phyloP scores from a whole-genome alignment of 1,140 invertebrate genomes.

The Popillia japonica region DNA sequence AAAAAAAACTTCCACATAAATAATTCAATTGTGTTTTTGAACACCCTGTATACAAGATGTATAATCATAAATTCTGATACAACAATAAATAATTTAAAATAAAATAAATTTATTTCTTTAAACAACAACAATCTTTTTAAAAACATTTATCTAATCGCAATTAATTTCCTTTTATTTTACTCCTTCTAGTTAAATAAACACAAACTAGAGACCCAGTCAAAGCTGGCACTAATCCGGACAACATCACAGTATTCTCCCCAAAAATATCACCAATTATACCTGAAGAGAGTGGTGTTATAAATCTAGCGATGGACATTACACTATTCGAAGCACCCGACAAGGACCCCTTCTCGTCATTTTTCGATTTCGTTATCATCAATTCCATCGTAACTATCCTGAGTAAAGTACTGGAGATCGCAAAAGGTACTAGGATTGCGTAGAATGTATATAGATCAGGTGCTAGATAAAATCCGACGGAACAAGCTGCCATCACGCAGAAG shows the following conservation, averaged over 20 bases:
- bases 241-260: slow-evolving; percentile 40
- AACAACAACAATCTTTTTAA: no score
- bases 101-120: no score
- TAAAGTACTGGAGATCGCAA: slow-evolving; percentile 64
- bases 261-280: slow-evolving; percentile 61
- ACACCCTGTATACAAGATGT: no score
- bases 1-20: no score
- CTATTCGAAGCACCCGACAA: slow-evolving; percentile 66
- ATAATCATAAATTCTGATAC: no score
- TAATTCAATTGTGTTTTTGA: no score
- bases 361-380: slow-evolving; percentile 64
- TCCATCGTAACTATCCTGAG: slow-evolving; percentile 58
- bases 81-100: no score
- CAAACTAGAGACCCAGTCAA: slow-evolving; percentile 44
- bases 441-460: slow-evolving; percentile 39
- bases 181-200: slow-evolving; percentile 26
- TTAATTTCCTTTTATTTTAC: slow-evolving; percentile 21
- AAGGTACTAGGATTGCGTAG: slow-evolving; percentile 40
- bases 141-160: not conserved
- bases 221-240: slow-evolving; percentile 40
- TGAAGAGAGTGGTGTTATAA: slow-evolving; percentile 63
- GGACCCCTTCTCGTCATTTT: slow-evolving; percentile 63
- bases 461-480: slow-evolving; percentile 45
- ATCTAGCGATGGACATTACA: slow-evolving; percentile 64
- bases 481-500: slow-evolving; percentile 37